Evolutionary conservation across 1,140 invertebrate genomes (phyloP), one percentile per base, ranked within the genome.

Genomic region (Batillaria attramentaria): DNA sequence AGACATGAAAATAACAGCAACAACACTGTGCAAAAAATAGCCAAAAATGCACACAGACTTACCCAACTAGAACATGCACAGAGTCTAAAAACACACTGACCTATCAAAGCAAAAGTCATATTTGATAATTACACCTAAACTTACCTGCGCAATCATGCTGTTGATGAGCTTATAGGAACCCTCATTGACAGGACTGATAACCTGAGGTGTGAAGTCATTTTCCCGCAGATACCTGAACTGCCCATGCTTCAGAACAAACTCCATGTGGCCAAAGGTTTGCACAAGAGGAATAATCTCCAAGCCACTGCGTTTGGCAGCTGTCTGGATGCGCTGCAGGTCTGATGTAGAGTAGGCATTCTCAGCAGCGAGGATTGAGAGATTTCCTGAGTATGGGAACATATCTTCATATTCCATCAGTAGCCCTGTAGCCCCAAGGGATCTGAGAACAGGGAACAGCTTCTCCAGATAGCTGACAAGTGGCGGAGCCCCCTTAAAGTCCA

Each of bases 331-430:
- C 24, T 73, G 31, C 1, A 97, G 93, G 83, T 97, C 94, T 37
- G 91, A 85, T 50, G 42, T 70, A 8, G 81, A 79, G 60, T 81
- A 85, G 2, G 84, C 65, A 76, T 84, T 81, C 39, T 57, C 57
- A 41, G 96, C 95, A 1, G 93, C 92, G 4, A 97, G 91, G 0
- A 91, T 88, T 24, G 90, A 90, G 6, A 99, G 88, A 0, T 89
- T 87, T 0, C 94, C 95, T 28, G 91, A 92, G 89, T 95, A 99
- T 0, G 97, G 97, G 91, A 99, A 99, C 96, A 97, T 98, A 86
- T 99, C 98, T 92, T 99, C 98, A 91, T 98, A 99, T 90, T 99
- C 98, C 72, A 98, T 91, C 0, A 98, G 91, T 33, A 98, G 90
- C 0, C 96, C 97, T 57, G 96, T 98, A 0, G 95, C 96, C 18